Base-by-base conservation (phyloP, 2,888 invertebrate species). In the Drosophila rellima region DNA sequence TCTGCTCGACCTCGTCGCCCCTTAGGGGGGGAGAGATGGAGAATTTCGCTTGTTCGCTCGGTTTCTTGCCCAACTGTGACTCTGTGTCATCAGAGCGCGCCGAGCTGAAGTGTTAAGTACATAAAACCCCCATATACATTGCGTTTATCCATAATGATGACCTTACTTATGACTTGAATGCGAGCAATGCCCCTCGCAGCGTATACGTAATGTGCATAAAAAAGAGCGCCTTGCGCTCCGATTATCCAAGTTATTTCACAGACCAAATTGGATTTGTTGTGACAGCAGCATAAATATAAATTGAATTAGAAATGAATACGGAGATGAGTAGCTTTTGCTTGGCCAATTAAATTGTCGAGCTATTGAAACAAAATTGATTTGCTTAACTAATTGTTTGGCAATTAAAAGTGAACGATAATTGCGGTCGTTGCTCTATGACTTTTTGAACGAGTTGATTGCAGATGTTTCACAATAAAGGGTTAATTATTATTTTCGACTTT, bases 81-180 rank as follows among this genome's bases (percentile, higher is more conserved):
- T 71, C 77, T 66, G 69, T 81, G 85, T 67, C 86, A 74, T 74
- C 65, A 64, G 52, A 55, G 73, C 55, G 74, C 72, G 74, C 44
- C 64, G 61, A 71, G 87, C 82, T 85, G 85, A 84, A 89, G 86
- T 89, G 89, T 85, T 86, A 86, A 86, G 89, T 82, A 89, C 82
- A 89, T 80, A 87, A 89, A 89, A 68, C 89, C 75, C 70, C 31
- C 55, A 66, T 67, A 88, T 73, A 73, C 84, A 74, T 74, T 87
- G 82, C 89, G 82, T 71, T 87, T 87, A 89, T 89, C 87, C 87
- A 85, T 86, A 83, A 83, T 82, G 88, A 83, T 83, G 83, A 83
- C 88, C 88, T 88, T 86, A 86, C 88, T 83, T 83, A 86, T 75
- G 83, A 75, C 80, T 78, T 33, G 74, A 70, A 70, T 74, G 69